A percentile compares a stretch with the other conserved stretches of the same genome.
Evolutionary conservation across 2,113 vertebrate species (phyloP).

Genomic region (Triplophysa siluroides): DNA sequence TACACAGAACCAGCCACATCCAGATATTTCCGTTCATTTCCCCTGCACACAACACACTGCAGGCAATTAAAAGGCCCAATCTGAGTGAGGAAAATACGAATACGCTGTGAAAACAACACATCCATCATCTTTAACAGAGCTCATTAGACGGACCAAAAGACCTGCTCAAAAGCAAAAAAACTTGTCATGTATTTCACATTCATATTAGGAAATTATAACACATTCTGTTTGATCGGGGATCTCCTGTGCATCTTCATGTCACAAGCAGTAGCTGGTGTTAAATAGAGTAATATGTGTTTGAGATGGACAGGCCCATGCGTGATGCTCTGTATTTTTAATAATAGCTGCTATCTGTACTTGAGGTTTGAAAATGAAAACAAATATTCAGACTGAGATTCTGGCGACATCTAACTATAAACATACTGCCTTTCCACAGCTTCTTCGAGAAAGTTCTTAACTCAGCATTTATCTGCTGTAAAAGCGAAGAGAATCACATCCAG

Average conservation of each 20-base stretch:
- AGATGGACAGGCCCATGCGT: background rate
- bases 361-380: background rate
- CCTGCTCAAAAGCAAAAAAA: conserved; percentile 30
- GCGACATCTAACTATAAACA: too few relatives aligned
- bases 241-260: background rate
- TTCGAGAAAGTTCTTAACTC: background rate
- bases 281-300: background rate
- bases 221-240: background rate
- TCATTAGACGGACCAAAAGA: conserved; percentile 23
- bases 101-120: conserved; percentile 42
- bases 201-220: conserved; percentile 24
- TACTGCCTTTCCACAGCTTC: background rate
- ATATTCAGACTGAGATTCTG: background rate
- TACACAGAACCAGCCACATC: conserved; percentile 53
- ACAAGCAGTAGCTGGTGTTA: background rate
- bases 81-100: conserved; percentile 41
- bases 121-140: conserved; percentile 38
- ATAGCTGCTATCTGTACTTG: background rate
- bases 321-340: background rate
- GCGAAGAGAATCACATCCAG: background rate
- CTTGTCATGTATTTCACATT: conserved; percentile 27
- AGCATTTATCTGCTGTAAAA: conserved; percentile 4
- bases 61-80: conserved; percentile 47
- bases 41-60: conserved; percentile 51
- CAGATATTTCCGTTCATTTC: conserved; percentile 58